These are phyloP conservation scores for Dioctria linearis DNA, from an alignment of 2,888 invertebrate species.

Conservation along the genomic window DNA sequence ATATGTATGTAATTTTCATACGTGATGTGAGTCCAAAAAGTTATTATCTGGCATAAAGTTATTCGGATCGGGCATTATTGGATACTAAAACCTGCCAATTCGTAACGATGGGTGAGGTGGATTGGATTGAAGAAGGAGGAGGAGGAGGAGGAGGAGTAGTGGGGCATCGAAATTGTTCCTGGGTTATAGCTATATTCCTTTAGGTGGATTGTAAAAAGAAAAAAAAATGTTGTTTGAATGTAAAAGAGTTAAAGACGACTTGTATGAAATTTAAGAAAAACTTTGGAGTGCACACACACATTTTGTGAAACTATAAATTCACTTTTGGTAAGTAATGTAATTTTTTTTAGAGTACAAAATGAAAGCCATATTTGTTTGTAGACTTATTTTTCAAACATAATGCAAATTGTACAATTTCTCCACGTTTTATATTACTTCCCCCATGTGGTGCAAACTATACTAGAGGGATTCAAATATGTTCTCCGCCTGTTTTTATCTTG, in stretches of 20 bases:
- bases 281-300: no score
- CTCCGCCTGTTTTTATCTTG: no score
- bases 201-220: not conserved
- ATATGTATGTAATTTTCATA: slow-evolving; percentile 60
- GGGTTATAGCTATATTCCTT: not conserved
- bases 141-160: not conserved
- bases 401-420: no score
- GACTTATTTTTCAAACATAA: no score
- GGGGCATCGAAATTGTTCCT: not conserved
- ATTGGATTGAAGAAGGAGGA: not conserved
- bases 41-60: slow-evolving; percentile 59
- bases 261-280: no score
- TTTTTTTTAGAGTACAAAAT: no score
- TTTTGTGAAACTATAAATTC: no score
- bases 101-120: not conserved
- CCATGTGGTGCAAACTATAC: no score
- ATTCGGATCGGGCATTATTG: slow-evolving; percentile 58
- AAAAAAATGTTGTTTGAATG: not conserved
- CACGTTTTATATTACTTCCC: no score
- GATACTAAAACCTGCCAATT: slow-evolving; percentile 54
- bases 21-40: slow-evolving; percentile 62
- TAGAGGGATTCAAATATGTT: no score
- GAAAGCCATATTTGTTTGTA: no score
- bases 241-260: not conserved
- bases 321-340: no score